phyloP scores from a whole-genome alignment of 2,888 invertebrate species.

The Cryptophagus acutangulus region DNA sequence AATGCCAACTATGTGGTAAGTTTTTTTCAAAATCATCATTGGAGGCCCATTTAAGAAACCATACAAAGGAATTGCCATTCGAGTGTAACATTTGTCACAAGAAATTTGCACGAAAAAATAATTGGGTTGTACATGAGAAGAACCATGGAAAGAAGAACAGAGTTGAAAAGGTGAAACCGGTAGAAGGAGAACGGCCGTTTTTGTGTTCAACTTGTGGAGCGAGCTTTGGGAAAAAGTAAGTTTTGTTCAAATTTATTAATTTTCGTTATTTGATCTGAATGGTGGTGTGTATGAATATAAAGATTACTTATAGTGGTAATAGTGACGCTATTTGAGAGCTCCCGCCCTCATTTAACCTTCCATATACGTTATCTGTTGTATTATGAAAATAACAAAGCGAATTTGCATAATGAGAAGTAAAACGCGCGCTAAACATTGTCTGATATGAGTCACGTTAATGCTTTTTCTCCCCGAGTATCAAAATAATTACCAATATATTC shows the following conservation, averaged over 20 bases:
- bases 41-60: slow-evolving; percentile 64
- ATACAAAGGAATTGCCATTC: slow-evolving; percentile 70
- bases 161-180: slow-evolving; percentile 16
- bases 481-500: slow-evolving; percentile 28
- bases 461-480: slow-evolving; percentile 25
- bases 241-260: not conserved
- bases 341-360: slow-evolving; percentile 2
- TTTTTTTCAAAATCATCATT: slow-evolving; percentile 62
- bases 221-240: slow-evolving; percentile 51
- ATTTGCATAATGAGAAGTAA: slow-evolving; percentile 27
- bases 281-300: too few species aligned
- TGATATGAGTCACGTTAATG: slow-evolving; percentile 28
- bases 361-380: slow-evolving; percentile 14
- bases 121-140: slow-evolving; percentile 58
- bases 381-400: slow-evolving; percentile 22
- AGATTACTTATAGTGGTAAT: too few species aligned
- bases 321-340: not conserved
- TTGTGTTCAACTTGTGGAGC: slow-evolving; percentile 50
- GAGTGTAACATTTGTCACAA: slow-evolving; percentile 59
- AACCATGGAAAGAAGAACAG: slow-evolving; percentile 40
- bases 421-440: slow-evolving; percentile 26
- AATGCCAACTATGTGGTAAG: slow-evolving; percentile 66
- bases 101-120: slow-evolving; percentile 63
- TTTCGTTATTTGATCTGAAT: too few species aligned
- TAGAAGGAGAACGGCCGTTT: slow-evolving; percentile 32